Conservation (phyloP, 2,888 invertebrate species). For the Metellina segmentata region DNA sequence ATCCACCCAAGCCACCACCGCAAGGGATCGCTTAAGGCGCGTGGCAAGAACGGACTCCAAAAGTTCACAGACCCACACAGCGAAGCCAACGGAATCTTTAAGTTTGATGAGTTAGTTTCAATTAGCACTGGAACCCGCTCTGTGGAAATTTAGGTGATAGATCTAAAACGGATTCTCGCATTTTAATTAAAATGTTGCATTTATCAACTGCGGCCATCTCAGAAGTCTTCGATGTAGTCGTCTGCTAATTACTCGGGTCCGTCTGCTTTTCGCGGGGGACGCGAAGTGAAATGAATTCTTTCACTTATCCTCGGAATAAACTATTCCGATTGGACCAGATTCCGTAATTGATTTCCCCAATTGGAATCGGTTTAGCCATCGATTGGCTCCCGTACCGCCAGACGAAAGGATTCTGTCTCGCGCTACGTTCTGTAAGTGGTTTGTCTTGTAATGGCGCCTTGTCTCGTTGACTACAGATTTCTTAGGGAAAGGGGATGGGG, state of each 20-base stretch:
- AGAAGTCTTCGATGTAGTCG: background rate
- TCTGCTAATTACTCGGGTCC: constrained; percentile 32
- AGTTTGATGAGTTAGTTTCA: constrained; percentile 18
- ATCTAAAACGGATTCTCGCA: constrained; percentile 39
- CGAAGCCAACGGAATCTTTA: constrained; percentile 2
- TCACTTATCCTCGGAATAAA: background rate
- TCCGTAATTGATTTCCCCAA: constrained; percentile 41
- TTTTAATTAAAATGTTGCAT: constrained; percentile 44
- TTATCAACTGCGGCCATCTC: constrained; percentile 20
- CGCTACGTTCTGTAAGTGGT: background rate
- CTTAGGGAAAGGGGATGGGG: background rate
- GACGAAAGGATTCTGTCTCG: background rate
- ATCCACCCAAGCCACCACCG: too few species aligned
- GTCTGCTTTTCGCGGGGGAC: constrained; percentile 8
- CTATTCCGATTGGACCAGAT: background rate
- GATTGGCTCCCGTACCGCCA: background rate
- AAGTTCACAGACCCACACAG: too few species aligned
- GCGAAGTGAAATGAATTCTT: constrained; percentile 1
- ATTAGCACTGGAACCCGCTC: background rate
- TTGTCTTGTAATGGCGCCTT: background rate
- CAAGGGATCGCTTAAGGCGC: too few species aligned
- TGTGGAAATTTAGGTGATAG: constrained; percentile 15
- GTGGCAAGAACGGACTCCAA: too few species aligned
- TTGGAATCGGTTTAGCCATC: constrained; percentile 35
- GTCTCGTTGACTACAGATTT: background rate